These are phyloP conservation scores for Fulmarus glacialis DNA, from an alignment of 2,113 vertebrate genomes.

Conservation along the genomic window DNA sequence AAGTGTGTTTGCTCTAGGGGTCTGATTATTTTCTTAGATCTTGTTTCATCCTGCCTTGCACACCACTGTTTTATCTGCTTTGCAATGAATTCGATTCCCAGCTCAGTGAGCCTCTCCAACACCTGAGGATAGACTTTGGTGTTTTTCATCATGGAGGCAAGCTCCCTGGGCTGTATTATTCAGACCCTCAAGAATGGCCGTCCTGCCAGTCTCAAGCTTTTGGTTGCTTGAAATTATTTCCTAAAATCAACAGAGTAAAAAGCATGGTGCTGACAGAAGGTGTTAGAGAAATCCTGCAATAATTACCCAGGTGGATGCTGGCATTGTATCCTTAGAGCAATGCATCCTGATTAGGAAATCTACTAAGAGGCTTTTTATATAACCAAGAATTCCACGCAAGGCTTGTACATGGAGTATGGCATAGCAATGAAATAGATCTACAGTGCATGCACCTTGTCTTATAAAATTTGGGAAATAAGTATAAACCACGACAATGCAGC, in stretches of 20 bases:
- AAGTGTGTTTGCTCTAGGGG: conserved; percentile 24
- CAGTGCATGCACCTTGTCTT: background rate
- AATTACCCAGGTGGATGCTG: background rate
- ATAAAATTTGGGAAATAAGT: background rate
- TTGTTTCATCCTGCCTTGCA: conserved; percentile 43
- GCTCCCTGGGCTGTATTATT: conserved; percentile 10
- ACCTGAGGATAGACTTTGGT: conserved; percentile 54
- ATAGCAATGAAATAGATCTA: background rate
- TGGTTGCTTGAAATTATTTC: conserved; percentile 5
- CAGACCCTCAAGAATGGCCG: background rate
- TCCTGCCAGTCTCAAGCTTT: background rate
- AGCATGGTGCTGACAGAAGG: background rate
- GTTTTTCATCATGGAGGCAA: conserved; percentile 4
- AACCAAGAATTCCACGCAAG: background rate
- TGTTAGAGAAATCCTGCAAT: background rate
- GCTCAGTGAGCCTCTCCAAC: conserved; percentile 40
- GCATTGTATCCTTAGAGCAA: background rate
- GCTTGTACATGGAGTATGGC: background rate
- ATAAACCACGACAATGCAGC: background rate
- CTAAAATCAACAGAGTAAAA: background rate
- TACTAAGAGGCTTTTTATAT: background rate
- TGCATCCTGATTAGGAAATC: background rate
- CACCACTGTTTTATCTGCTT: conserved; percentile 31
- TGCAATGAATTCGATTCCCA: conserved; percentile 33
- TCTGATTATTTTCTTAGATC: conserved; percentile 57